Evolutionary conservation across 2,888 invertebrate species (phyloP).

Genomic region (Heliconius ethilla): DNA sequence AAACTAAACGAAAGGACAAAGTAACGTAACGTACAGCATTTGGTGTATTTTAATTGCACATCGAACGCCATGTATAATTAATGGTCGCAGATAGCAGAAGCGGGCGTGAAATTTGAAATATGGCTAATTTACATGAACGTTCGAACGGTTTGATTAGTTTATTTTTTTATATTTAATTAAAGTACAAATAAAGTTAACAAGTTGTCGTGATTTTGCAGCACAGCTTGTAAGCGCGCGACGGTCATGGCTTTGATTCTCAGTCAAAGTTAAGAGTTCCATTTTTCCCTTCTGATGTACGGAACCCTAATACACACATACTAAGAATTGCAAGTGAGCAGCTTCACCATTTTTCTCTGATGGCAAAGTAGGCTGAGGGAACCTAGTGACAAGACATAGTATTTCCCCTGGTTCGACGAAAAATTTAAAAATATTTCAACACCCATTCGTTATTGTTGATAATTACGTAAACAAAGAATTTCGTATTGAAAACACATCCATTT

Average conservation of each 20-base stretch:
- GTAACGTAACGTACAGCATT: conserved; percentile 41
- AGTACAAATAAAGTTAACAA: neutral
- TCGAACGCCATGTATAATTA: conserved; percentile 54
- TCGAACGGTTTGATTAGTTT: conserved; percentile 7
- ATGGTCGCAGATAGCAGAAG: conserved; percentile 54
- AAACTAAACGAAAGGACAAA: conserved; percentile 32
- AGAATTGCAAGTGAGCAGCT: too few relatives aligned
- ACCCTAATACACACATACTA: too few relatives aligned
- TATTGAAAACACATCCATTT: conserved; percentile 27
- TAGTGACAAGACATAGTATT: too few relatives aligned
- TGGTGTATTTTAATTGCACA: conserved; percentile 54
- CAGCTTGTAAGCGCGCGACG: neutral
- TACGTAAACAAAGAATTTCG: neutral
- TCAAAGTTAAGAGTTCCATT: too few relatives aligned
- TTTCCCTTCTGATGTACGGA: too few relatives aligned
- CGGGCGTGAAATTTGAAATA: conserved; percentile 51
- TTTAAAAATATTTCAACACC: neutral
- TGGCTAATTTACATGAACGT: conserved; percentile 38
- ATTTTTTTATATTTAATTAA: neutral
- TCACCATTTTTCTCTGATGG: too few relatives aligned
- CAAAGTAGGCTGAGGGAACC: too few relatives aligned
- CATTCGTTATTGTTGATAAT: neutral
- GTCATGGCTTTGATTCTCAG: neutral
- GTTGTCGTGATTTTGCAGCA: neutral
- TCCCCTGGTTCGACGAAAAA: too few relatives aligned